phyloP scores from a whole-genome alignment of 1,140 invertebrate genomes.

The Apis dorsata region DNA sequence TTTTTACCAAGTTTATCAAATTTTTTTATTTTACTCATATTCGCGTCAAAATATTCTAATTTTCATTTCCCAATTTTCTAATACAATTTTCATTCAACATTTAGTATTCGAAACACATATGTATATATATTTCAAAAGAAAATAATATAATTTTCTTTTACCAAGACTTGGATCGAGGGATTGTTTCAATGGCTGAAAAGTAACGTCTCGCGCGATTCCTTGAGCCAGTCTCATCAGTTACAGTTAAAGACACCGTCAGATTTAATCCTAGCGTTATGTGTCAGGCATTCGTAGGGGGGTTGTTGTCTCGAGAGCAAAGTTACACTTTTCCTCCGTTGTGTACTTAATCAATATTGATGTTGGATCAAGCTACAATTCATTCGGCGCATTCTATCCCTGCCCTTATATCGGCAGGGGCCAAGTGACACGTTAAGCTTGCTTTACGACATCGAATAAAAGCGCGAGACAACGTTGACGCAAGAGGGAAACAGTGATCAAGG shows the following conservation, averaged over 20 bases:
- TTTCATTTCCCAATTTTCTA: too few relatives aligned
- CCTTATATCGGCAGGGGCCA: constrained; percentile 34
- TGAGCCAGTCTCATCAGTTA: background rate
- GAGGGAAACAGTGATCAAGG: background rate
- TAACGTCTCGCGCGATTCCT: background rate
- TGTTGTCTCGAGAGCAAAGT: background rate
- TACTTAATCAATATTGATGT: constrained; percentile 63
- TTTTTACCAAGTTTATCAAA: too few relatives aligned
- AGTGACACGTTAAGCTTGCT: constrained; percentile 55
- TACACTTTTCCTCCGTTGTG: constrained; percentile 32
- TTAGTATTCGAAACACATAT: too few relatives aligned
- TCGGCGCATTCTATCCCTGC: constrained; percentile 35
- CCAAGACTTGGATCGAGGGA: background rate
- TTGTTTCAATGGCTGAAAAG: background rate
- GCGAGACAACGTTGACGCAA: constrained; percentile 9
- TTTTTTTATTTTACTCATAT: too few relatives aligned
- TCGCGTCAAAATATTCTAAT: too few relatives aligned
- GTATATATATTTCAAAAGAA: too few relatives aligned
- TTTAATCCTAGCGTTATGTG: constrained; percentile 33
- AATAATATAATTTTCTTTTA: background rate
- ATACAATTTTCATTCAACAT: too few relatives aligned
- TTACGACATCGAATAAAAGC: constrained; percentile 45
- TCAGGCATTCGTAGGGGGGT: background rate
- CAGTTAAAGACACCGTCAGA: background rate
- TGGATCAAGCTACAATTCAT: constrained; percentile 57